Conservation (phyloP, 2,888 invertebrate species). For the Parnassius apollo region DNA sequence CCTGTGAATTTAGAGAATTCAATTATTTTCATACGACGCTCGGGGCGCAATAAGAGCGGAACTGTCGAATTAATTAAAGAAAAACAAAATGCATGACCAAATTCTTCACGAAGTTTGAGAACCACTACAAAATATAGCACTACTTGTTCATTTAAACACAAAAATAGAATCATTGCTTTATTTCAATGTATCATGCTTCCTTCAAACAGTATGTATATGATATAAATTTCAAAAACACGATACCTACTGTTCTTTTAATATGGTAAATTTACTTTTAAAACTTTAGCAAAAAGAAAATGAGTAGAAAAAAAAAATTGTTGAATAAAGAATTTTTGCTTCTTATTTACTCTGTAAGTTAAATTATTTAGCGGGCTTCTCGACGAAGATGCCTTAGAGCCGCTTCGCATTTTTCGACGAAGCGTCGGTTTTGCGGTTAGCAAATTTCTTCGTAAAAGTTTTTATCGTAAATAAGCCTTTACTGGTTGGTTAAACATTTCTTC, state of each 20-base stretch:
- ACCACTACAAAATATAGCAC: no score
- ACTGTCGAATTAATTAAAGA: constrained; percentile 23
- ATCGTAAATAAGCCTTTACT: constrained; percentile 2
- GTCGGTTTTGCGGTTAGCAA: constrained; percentile 10
- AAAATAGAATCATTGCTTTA: no score
- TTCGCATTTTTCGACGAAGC: constrained; percentile 21
- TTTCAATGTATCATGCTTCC: no score
- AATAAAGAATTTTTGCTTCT: constrained; percentile 1
- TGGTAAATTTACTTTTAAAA: no score
- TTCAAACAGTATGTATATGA: no score
- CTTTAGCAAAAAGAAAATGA: no score
- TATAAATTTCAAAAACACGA: no score
- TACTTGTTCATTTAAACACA: no score
- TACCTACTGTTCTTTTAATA: no score
- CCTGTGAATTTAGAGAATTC: constrained; percentile 28
- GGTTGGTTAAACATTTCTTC: no score
- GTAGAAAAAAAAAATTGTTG: no score
- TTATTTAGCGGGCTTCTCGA: constrained; percentile 18
- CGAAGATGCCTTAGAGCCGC: constrained; percentile 20
- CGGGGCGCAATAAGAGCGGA: constrained; percentile 15
- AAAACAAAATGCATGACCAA: constrained; percentile 12
- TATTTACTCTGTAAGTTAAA: constrained; percentile 11
- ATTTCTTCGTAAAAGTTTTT: constrained; percentile 14
- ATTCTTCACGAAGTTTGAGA: not conserved
- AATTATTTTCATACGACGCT: constrained; percentile 27